Conservation (phyloP, 2,888 invertebrate genomes). For the Himalopsyche tibetana region DNA sequence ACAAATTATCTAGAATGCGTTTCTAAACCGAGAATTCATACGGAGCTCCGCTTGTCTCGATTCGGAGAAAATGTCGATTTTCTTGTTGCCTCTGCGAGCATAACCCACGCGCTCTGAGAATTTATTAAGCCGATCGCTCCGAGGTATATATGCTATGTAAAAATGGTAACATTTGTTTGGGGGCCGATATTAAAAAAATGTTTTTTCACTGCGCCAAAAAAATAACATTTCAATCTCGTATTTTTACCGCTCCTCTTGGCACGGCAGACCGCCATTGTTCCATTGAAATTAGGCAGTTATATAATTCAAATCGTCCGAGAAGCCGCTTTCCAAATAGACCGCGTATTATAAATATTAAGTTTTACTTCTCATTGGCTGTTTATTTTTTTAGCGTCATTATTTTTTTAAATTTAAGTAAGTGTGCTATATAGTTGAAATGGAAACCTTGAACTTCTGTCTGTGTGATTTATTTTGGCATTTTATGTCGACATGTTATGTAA, state of each 20-base stretch:
- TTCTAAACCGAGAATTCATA: too few species aligned
- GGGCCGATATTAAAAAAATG: conserved; percentile 21
- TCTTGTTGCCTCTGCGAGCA: neutral
- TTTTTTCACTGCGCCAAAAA: neutral
- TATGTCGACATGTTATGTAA: neutral
- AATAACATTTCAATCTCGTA: conserved; percentile 24
- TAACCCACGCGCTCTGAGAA: conserved; percentile 6
- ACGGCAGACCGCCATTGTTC: neutral
- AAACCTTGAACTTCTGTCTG: conserved; percentile 28
- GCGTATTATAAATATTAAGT: neutral
- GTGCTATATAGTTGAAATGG: neutral
- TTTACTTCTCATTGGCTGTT: neutral
- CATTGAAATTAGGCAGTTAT: conserved; percentile 21
- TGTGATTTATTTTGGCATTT: neutral
- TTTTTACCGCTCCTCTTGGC: conserved; percentile 4
- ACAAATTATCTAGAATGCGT: too few species aligned
- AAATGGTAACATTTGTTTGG: conserved; percentile 26
- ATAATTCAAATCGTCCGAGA: conserved; percentile 15
- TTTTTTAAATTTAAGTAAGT: neutral
- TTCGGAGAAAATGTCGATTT: neutral
- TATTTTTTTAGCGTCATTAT: neutral
- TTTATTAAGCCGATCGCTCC: conserved; percentile 30
- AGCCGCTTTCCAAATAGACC: neutral
- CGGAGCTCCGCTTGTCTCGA: neutral
- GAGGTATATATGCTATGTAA: conserved; percentile 6